Evolutionary conservation across 2,797 vertebrate genomes (phyloP), one percentile per base, ranked within the genome.

Genomic region (Pterois miles): DNA sequence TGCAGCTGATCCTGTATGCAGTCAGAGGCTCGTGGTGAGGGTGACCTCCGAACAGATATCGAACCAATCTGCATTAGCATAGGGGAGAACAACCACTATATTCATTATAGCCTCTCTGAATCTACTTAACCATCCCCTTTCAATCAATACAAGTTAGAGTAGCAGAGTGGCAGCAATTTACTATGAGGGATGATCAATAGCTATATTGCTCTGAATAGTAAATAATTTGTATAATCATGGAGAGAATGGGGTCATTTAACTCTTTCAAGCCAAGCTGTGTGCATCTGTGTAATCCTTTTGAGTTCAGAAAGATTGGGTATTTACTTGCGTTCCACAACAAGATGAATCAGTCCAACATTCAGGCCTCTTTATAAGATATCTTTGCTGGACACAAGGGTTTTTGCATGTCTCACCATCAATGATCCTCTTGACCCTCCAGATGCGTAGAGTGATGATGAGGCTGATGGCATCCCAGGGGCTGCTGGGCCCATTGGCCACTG

Each of bases 381-480:
- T 67, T 22, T 53, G 7, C 66, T 34, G 3, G 38, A 65, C 6
- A 43, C 9, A 36, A 4, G 9, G 34, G 13, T 40, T 62, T 74
- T 78, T 31, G 23, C 16, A 16, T 5, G 36, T 9, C 97, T 97
- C 91, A 99, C 98, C 98, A 4, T 99, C 98, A 71, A 99, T 97
- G 92, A 99, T 98, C 88, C 97, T 96, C 93, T 99, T 99, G 85
- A 99, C 97, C 82, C 98, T 96, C 98, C 98, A 99, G 84, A 99
- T 97, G 34, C 98, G 96, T 46, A 99, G 94, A 8, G 97, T 97
- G 91, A 99, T 98, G 90, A 99, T 98, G 88, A 99, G 98, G 92
- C 98, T 99, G 94, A 99, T 99, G 87, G 98, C 98, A 4, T 99
- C 98, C 98, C 98, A 99, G 0, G 98, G 98, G 90, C 98, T 99